Evolutionary conservation across 2,888 invertebrate species (phyloP), one percentile per base, ranked within the genome.

Genomic region (Heliconius charithonia): DNA sequence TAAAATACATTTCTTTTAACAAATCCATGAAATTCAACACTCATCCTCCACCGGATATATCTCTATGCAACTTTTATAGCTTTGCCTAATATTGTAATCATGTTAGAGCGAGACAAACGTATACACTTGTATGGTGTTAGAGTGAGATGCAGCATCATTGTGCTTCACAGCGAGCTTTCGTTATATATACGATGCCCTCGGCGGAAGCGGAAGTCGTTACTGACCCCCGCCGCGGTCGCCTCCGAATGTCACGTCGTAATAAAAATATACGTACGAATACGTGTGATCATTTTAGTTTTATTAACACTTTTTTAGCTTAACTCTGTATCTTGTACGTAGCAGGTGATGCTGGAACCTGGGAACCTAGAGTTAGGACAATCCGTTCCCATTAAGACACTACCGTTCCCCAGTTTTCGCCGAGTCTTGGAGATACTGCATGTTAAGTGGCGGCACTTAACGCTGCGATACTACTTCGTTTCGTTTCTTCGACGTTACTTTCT

Each of bases 151-250:
- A 51, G 32, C 41, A 69, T 59, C 67, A 78, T 72, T 78, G 45
- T 66, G 59, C 73, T 66, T 59, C 84, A 83, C 71, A 66, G 77
- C 70, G 71, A 74, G 77, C 81, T 71, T 70, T 74, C 70, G 75
- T 65, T 72, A 79, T 77, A 75, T 66, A 75, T 76, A 71, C 79
- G 67, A 75, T 75, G 75, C 76, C 81, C 80, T 79, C 86, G 86
- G 86, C 91, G 92, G 92, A 92, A 89, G 77, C 86, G 92, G 92
- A 92, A 91, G 92, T 91, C 91, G 91, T 92, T 91, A 90, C 87
- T 81, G 81, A 81, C 79, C 80, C 79, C 81, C 78, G 79, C 82
- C 75, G 75, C 37, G 80, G 63, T 78, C 80, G 75, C 63, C 79
- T 73, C 80, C 77, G 65, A 79, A 77, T 79, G 80, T 81, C 80